These are phyloP conservation scores for Oasisia sp. DNA, from an alignment of 2,888 invertebrate genomes.

Conservation along the genomic window DNA sequence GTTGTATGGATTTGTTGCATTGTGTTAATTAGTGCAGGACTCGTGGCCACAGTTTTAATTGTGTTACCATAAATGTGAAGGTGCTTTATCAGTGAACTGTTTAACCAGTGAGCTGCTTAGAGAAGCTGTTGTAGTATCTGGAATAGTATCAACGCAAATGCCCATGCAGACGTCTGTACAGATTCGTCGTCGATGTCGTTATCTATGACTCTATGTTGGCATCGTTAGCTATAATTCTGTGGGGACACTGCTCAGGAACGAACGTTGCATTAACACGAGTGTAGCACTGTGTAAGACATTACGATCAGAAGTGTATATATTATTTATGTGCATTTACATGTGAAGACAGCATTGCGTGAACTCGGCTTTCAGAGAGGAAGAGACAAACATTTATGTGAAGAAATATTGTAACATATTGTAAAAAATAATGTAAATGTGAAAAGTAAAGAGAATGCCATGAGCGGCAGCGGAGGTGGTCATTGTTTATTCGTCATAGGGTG, in stretches of 20 bases:
- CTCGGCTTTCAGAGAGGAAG: background rate
- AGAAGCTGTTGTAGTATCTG: background rate
- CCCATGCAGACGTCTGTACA: background rate
- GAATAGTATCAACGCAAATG: background rate
- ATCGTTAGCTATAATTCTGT: background rate
- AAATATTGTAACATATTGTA: background rate
- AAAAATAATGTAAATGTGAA: conserved; percentile 10
- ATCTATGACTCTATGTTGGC: background rate
- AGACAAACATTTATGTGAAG: background rate
- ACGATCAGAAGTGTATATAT: background rate
- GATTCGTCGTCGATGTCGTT: background rate
- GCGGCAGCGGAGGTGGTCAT: background rate
- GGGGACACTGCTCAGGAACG: background rate
- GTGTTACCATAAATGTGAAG: background rate
- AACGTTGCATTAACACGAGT: background rate
- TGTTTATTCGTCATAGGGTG: background rate
- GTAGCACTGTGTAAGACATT: background rate
- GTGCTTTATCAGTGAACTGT: background rate
- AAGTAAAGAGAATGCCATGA: conserved; percentile 6
- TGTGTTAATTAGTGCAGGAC: background rate
- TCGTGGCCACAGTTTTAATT: background rate
- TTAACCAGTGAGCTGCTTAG: background rate
- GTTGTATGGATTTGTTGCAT: background rate
- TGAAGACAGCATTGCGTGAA: background rate
- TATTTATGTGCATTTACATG: background rate